Base-by-base conservation (phyloP, 2,797 vertebrate genomes). In the Vespertilio murinus region DNA sequence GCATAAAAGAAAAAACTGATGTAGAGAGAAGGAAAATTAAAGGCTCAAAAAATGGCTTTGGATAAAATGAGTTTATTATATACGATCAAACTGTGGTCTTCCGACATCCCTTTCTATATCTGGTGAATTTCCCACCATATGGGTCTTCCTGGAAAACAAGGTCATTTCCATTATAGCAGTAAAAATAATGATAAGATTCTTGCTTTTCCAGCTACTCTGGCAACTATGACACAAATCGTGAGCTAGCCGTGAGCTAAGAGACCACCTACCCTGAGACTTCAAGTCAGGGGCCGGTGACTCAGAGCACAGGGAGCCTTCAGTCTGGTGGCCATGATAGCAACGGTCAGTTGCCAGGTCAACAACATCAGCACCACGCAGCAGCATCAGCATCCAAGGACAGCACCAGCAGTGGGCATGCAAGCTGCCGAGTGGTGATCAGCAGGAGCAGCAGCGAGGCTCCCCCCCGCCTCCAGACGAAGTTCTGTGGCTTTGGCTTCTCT, bases 11-110 rank as follows among this genome's bases (percentile, higher is more conserved):
- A 69, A 83, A 17, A 93, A 90, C 74, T 61, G 42, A 88, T n/a
- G 30, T 35, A 95, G 45, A 9, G 35, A 81, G 23, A 88, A 74
- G 14, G 14, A 79, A 84, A 94, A 77, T 42, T 30, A 42, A 95
- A 80, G 40, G 10, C 47, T 89, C 38, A 65, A 73, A 94, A 74
- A 59, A 81, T n/a, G n/a, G 6, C 33, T 77, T 33, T 85, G 30
- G 47, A 56, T 56, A 40, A 74, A 91, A 89, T 64, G 17, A 75
- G 28, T 33, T 16, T n/a, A 42, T 47, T 7, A 3, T 25, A 9
- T 71, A 33, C 25, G 2, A 18, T 56, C 42, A 73, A 42, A 80
- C 18, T 30, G 6, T 64, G 78, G 38, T 33, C 33, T 49, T 69
- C 10, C 11, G 33, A 22, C 40, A 52, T 40, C 67, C 16, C 30